phyloP scores from a whole-genome alignment of 2,888 invertebrate species.

The Odontothrips loti region DNA sequence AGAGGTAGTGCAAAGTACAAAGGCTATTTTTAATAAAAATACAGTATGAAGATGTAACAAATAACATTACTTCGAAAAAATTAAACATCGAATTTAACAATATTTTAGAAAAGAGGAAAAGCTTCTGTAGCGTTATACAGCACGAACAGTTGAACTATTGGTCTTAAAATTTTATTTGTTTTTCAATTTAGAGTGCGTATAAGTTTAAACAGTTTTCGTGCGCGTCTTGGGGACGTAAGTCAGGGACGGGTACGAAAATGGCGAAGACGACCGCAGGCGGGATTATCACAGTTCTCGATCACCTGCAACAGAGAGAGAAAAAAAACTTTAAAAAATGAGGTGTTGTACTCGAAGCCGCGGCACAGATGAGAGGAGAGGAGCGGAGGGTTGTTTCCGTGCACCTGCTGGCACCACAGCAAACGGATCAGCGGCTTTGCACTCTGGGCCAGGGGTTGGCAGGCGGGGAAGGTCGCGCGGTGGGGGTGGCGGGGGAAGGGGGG shows the following conservation, averaged over 20 bases:
- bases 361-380: not conserved
- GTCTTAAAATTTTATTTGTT: not conserved
- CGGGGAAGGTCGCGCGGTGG: too few species aligned
- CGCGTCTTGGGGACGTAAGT: too few species aligned
- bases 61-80: too few species aligned
- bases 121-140: not conserved
- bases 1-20: too few species aligned
- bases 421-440: too few species aligned
- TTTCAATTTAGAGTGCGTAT: not conserved
- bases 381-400: not conserved
- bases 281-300: conserved; percentile 15
- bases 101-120: not conserved
- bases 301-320: not conserved
- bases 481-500: not conserved
- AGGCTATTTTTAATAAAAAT: too few species aligned
- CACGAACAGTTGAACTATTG: not conserved
- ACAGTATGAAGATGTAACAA: too few species aligned
- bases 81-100: conserved; percentile 26
- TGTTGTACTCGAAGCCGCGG: not conserved
- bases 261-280: not conserved
- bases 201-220: not conserved
- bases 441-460: too few species aligned
- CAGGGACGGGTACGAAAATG: not conserved
- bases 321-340: not conserved
- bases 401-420: not conserved